Base-by-base conservation (phyloP, 1,140 invertebrate species). In the Oncopeltus fasciatus region DNA sequence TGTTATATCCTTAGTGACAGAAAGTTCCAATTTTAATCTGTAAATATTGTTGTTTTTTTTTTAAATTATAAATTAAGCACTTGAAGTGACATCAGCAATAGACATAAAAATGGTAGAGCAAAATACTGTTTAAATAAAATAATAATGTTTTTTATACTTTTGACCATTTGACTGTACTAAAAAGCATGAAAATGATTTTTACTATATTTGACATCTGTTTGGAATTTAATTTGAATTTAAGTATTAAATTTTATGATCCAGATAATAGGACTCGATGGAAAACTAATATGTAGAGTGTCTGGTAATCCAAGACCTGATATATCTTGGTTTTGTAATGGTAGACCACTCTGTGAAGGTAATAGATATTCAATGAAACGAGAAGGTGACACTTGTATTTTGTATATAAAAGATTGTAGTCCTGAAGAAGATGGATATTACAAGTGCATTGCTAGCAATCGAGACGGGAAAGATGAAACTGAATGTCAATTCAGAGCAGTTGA, bases 221-320 rank as follows among this genome's bases (percentile, higher is more conserved):
- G 11, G n/a, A n/a, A 61, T 2, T 29, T 8, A 57, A 18, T 53
- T 43, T 20, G 12, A 28, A 26, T 3, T 27, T 24, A 8, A 27
- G 3, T 53, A 24, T 3, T 53, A 24, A 53, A 60, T 59, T 60
- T 57, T 47, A 60, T 66, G 68, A n/a, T 71, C 46, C 70, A 86
- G 80, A 68, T 89, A 12, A 83, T 85, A 11, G 79, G 77, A 16
- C 80, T 80, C 67, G 87, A 92, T 71, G 87, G 86, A 21, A 90
- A 91, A 70, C 88, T 92, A 70, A 77, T 84, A 0, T 87, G 87
- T 2, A 81, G 87, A 5, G 83, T 95, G 2, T 83, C 80, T 27
- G 95, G 93, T 11, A 80, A 94, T 38, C 95, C 95, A 0, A 76
- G 81, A 59, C 94, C 95, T 0, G 88, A 92, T 8, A 76, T 96